Percentiles rank a stretch among this genome's conserved stretches.
Evolutionary conservation across 2,888 invertebrate species (phyloP).

Genomic region (Scrobipalpa costella): DNA sequence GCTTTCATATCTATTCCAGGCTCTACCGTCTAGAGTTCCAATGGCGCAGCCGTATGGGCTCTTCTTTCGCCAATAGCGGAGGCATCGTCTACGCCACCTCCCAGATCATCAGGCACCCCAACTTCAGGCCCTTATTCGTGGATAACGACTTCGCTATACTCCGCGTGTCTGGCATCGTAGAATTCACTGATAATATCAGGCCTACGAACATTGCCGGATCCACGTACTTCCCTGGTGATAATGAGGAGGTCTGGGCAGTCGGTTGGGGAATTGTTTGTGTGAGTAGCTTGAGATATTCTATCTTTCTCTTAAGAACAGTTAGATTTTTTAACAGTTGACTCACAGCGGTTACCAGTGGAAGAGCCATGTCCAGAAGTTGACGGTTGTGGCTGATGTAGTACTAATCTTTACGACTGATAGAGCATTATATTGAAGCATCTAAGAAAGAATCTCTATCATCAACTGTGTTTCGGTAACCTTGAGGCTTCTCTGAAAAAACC

Average conservation of each 20-base stretch:
- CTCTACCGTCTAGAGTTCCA: constrained; percentile 4
- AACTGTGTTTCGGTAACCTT: too few relatives aligned
- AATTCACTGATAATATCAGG: constrained; percentile 37
- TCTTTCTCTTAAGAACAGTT: too few relatives aligned
- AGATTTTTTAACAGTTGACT: too few relatives aligned
- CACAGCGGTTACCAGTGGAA: too few relatives aligned
- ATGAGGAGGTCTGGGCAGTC: constrained; percentile 55
- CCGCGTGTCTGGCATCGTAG: constrained; percentile 42
- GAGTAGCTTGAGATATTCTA: constrained; percentile 33
- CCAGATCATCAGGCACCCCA: constrained; percentile 46
- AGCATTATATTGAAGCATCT: too few relatives aligned
- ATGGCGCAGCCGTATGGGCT: constrained; percentile 45
- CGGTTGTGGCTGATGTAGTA: too few relatives aligned
- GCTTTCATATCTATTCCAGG: neutral
- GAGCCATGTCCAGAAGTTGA: too few relatives aligned
- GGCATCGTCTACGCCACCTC: constrained; percentile 41
- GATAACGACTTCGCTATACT: constrained; percentile 60
- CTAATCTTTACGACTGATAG: too few relatives aligned
- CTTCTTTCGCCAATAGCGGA: constrained; percentile 47
- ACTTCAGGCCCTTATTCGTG: constrained; percentile 42
- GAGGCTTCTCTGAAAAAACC: too few relatives aligned
- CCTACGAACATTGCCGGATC: constrained; percentile 46
- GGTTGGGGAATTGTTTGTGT: constrained; percentile 66
- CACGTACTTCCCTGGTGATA: constrained; percentile 48
- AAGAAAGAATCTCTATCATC: too few relatives aligned